phyloP scores from a whole-genome alignment of 1,140 invertebrate species.

The Mizuhopecten yessoensis region DNA sequence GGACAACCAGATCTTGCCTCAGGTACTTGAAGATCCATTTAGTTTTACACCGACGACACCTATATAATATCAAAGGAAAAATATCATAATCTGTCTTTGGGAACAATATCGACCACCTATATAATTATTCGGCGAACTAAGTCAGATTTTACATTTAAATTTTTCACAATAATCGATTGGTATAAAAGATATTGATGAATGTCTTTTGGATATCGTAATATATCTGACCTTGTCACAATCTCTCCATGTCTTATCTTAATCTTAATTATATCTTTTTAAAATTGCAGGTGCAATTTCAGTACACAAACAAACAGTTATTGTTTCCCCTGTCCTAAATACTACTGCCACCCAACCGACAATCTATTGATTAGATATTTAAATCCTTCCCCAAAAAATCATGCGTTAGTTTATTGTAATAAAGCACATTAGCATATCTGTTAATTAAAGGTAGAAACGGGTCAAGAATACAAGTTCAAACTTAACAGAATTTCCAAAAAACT shows the following conservation, averaged over 20 bases:
- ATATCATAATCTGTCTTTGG: constrained; percentile 13
- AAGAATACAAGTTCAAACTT: neutral
- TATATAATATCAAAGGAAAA: constrained; percentile 34
- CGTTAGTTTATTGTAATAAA: neutral
- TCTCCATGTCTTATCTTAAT: neutral
- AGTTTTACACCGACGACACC: neutral
- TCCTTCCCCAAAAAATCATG: neutral
- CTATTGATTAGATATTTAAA: constrained; percentile 5
- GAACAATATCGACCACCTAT: neutral
- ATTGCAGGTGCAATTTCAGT: constrained; percentile 1
- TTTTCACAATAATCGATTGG: neutral
- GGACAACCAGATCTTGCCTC: neutral
- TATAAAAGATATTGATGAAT: neutral
- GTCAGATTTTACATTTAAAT: neutral
- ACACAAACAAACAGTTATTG: constrained; percentile 31
- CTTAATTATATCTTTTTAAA: constrained; percentile 36
- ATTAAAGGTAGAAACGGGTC: neutral
- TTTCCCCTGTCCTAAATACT: neutral
- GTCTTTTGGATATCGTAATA: neutral
- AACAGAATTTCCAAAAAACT: neutral
- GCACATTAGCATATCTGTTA: neutral
- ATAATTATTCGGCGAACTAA: constrained; percentile 8
- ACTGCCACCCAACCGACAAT: neutral
- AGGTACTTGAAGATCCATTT: neutral
- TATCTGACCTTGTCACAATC: constrained; percentile 5